Evolutionary conservation across 2,888 invertebrate species (phyloP).

Genomic region (Melieria crassipennis): DNA sequence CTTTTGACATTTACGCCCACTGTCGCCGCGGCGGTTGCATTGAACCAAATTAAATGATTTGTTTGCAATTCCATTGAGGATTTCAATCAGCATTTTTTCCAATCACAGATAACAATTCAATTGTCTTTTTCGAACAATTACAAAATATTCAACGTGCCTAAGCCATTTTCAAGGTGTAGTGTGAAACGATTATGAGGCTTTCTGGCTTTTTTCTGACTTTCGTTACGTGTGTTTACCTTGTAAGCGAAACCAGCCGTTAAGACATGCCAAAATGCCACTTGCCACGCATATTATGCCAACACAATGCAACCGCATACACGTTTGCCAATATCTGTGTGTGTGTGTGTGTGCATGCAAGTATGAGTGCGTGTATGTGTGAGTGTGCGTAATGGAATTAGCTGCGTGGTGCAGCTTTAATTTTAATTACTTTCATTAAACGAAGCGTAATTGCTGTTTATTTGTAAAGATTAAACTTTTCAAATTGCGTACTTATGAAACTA

Average conservation of each 20-base stretch:
- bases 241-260: constrained; percentile 17
- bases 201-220: background rate
- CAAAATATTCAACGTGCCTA: background rate
- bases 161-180: constrained; percentile 16
- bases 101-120: too few relatives aligned
- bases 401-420: constrained; percentile 4
- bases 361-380: background rate
- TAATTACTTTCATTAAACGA: constrained; percentile 20
- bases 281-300: too few relatives aligned
- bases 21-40: too few relatives aligned
- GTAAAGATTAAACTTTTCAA: background rate
- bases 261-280: background rate
- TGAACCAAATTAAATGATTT: too few relatives aligned
- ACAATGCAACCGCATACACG: too few relatives aligned
- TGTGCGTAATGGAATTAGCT: background rate
- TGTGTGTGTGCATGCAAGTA: background rate
- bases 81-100: too few relatives aligned
- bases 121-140: background rate
- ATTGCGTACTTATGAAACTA: background rate
- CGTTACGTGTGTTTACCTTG: constrained; percentile 3
- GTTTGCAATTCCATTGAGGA: too few relatives aligned
- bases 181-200: background rate
- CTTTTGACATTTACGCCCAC: too few relatives aligned
- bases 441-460: background rate
- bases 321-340: too few relatives aligned